A percentile compares a stretch with the other conserved stretches of the same genome.
These are phyloP conservation scores for Xanthia icteritia DNA, from an alignment of 2,888 invertebrate species.

Conservation along the genomic window DNA sequence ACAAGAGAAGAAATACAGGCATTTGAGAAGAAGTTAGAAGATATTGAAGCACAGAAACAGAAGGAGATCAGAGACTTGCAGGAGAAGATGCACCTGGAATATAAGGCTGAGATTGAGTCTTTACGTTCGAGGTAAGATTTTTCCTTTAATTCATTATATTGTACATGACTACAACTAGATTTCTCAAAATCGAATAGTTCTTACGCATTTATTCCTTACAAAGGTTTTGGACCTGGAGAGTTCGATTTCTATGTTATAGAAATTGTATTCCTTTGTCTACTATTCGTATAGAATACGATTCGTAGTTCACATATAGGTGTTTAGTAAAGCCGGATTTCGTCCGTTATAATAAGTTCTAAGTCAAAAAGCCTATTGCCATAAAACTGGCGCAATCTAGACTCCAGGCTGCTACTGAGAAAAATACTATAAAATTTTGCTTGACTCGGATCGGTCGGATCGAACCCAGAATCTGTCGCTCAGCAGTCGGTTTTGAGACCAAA, in stretches of 20 bases:
- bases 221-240: neutral
- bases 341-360: neutral
- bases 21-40: conserved; percentile 83
- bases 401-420: neutral
- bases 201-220: neutral
- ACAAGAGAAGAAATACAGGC: conserved; percentile 76
- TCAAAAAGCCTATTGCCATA: neutral
- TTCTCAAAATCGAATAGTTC: neutral
- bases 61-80: conserved; percentile 92
- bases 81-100: conserved; percentile 93
- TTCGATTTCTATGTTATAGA: neutral
- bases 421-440: neutral
- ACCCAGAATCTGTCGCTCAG: neutral
- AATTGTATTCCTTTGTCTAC: neutral
- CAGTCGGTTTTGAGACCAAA: neutral
- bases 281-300: neutral
- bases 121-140: conserved; percentile 90
- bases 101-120: conserved; percentile 94
- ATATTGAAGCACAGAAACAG: conserved; percentile 86
- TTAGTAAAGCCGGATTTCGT: neutral
- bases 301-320: too few species aligned
- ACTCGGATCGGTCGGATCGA: too few species aligned
- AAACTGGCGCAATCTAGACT: neutral
- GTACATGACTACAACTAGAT: too few species aligned
- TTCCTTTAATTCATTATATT: neutral